Base-by-base conservation (phyloP, 2,888 invertebrate genomes). In the Halictus ligatus region DNA sequence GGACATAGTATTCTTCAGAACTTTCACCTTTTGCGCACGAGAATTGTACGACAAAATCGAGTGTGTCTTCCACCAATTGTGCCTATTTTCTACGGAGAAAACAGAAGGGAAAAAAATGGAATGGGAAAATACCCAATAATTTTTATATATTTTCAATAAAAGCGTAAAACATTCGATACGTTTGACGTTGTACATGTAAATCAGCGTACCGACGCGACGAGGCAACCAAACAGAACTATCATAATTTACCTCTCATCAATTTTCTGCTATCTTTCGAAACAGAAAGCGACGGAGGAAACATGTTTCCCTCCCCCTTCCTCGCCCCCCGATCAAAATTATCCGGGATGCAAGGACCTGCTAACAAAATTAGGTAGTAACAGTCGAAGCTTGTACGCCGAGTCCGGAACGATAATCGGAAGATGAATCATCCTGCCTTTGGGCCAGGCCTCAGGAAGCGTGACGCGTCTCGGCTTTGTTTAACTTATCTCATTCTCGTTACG, bases 401-500 rank as follows among this genome's bases (percentile, higher is more conserved):
- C 74, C 72, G 76, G 85, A 84, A 90, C 72, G 84, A 89, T 90
- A 92, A 91, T 92, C 90, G 84, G 85, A 80, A 89, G 88, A 86
- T 93, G 93, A 93, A 90, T 93, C 93, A 93, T 90, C 90, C 89
- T 89, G 88, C 89, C 88, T 83, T 77, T 89, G 89, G 89, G 89
- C 88, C 86, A 80, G 83, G 88, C 79, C 83, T 88, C 92, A 83
- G 89, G 90, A 89, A 92, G 91, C 94, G 93, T 94, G 84, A 93
- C 94, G 80, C 80, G 92, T 93, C 92, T 91, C 92, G 91, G 91
- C 92, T 93, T 91, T 92, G 91, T 92, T 78, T 81, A 91, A 89
- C 92, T 92, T 91, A 89, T 92, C 92, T 90, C 88, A 90, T 91
- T 92, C 90, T 91, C 89, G 90, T 93, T 93, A 92, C 92, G 92